Percentiles rank a stretch among this genome's conserved stretches.
Evolutionary conservation across 2,888 invertebrate species (phyloP).

Genomic region (Caenorhabditis sp.): DNA sequence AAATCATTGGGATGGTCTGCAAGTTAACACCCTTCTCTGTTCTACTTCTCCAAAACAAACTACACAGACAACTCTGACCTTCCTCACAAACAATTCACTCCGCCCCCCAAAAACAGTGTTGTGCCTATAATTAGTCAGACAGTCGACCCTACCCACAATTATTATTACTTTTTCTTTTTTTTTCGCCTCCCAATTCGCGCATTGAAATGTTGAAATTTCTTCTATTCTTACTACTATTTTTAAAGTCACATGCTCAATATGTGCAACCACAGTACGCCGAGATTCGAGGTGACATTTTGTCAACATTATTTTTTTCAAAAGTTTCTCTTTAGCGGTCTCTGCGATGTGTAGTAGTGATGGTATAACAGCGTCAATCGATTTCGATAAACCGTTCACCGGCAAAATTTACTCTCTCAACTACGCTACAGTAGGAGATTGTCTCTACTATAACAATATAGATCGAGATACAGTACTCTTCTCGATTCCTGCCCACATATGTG

Average conservation of each 20-base stretch:
- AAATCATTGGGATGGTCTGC: no score
- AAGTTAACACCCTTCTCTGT: no score
- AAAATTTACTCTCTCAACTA: conserved; percentile 69
- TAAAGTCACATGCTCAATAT: conserved; percentile 15
- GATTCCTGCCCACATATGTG: conserved; percentile 69
- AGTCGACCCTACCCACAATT: not conserved
- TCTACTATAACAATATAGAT: conserved; percentile 67
- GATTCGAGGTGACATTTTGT: conserved; percentile 24
- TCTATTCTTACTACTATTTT: not conserved
- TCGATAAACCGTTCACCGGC: conserved; percentile 66
- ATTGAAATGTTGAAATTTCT: not conserved
- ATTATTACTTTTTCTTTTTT: not conserved
- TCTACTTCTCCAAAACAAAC: no score
- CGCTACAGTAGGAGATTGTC: conserved; percentile 63
- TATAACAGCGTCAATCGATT: conserved; percentile 68
- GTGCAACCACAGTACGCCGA: conserved; percentile 42
- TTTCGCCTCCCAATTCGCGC: not conserved
- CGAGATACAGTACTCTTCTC: conserved; percentile 67
- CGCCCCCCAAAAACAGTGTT: not conserved
- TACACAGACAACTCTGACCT: no score
- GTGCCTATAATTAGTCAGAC: not conserved
- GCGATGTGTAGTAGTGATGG: conserved; percentile 69
- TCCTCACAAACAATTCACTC: no score
- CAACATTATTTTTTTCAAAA: not conserved
- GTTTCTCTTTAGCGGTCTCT: conserved; percentile 48